Evolutionary conservation across 2,888 invertebrate genomes (phyloP), one percentile per base, ranked within the genome.

Genomic region (Drosophila ezoana): DNA sequence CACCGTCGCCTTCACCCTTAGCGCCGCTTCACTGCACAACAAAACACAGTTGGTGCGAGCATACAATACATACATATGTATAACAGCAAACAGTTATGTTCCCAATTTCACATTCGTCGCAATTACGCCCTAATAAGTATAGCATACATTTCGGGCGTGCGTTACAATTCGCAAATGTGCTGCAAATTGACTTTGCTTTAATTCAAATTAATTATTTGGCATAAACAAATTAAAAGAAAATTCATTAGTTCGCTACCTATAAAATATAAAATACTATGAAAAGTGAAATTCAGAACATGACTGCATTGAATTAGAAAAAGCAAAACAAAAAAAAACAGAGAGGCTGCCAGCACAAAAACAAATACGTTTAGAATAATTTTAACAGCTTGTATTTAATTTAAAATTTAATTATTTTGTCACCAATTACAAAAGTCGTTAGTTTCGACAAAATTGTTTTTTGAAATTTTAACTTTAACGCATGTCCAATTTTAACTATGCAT

Each of bases 381-480:
- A 16, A 35, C 11, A 54, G 23, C n/a, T 54, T 54, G 23, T 44
- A 23, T 16, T 44, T 35, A 23, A 35, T 11, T 54, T 44, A 16
- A 4, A 8, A 61, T 43, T 47, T 40, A 1, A 44, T 23, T 43
- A 10, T 8, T 40, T 56, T 18, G 8, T 20, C 38, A 23, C 20
- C n/a, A 37, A 54, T 37, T 41, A 18, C 13, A 51, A 60, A 54
- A 18, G n/a, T 59, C n/a, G 51, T 72, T 33, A 70, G 32, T 62
- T 67, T 57, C 48, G 28, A 47, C 47, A 11, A 45, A 56, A 23
- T 52, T 32, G 53, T 33, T 69, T 69, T 56, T 68, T 49, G 18
- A 20, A 38, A 47, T 47, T 44, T 47, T 38, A 20, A 16, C 43
- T 57, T 67, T 52, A 58, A 8, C 72, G 86, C 89, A 86, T 89